Percentiles rank a stretch among this genome's conserved stretches.
Conservation (phyloP, 2,797 vertebrate genomes). For the Capromys pilorides region DNA sequence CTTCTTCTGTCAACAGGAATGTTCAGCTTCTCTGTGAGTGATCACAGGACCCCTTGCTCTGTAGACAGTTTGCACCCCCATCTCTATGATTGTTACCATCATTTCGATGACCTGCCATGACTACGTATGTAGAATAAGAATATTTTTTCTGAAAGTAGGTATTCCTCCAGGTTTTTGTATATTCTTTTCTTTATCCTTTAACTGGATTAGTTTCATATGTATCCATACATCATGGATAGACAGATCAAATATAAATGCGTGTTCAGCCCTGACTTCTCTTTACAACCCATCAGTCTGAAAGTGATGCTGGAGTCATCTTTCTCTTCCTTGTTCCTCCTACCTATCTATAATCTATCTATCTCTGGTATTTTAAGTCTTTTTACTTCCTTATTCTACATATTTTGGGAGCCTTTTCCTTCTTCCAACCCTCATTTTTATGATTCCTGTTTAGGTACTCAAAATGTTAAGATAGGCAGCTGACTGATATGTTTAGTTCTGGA, state of each 20-base stretch:
- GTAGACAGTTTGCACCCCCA: neutral
- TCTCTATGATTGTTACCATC: neutral
- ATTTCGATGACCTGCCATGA: neutral
- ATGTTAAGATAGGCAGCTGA: neutral
- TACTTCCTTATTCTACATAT: neutral
- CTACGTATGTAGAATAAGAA: too few relatives aligned
- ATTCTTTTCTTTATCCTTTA: neutral
- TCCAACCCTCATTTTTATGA: neutral
- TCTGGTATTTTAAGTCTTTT: neutral
- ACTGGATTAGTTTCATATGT: neutral
- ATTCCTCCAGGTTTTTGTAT: neutral
- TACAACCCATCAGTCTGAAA: neutral
- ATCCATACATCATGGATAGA: neutral
- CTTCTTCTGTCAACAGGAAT: neutral
- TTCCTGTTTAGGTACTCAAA: neutral
- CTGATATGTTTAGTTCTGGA: neutral
- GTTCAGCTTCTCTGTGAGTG: neutral
- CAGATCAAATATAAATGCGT: neutral
- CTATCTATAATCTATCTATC: neutral
- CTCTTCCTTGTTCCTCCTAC: neutral
- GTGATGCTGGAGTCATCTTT: neutral
- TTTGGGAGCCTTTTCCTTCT: neutral
- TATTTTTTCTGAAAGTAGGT: neutral
- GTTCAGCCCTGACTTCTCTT: neutral
- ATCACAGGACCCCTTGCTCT: neutral